Evolutionary conservation across 2,797 vertebrate genomes (phyloP).

Genomic region (Gastrophryne carolinensis): DNA sequence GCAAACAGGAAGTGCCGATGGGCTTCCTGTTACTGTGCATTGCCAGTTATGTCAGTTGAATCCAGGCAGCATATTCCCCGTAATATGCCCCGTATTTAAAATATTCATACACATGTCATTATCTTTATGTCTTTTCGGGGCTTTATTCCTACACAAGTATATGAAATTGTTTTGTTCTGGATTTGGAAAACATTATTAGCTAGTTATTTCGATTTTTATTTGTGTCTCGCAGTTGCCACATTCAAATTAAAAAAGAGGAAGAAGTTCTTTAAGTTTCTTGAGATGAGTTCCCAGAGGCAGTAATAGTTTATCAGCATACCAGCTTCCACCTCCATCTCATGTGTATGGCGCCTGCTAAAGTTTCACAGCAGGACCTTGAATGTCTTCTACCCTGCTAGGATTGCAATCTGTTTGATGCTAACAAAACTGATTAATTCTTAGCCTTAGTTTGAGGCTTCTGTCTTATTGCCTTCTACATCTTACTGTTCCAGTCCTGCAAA

Average conservation of each 20-base stretch:
- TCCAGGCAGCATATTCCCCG: too few relatives aligned
- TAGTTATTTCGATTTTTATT: conserved; percentile 41
- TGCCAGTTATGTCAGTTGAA: too few relatives aligned
- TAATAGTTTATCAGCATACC: conserved; percentile 65
- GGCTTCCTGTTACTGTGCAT: too few relatives aligned
- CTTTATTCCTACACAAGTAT: neutral
- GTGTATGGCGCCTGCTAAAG: conserved; percentile 55
- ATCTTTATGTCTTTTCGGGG: too few relatives aligned
- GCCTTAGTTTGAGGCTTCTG: conserved; percentile 56
- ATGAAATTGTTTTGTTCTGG: neutral
- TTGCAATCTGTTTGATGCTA: conserved; percentile 63
- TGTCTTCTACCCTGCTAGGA: conserved; percentile 62
- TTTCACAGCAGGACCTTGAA: conserved; percentile 60
- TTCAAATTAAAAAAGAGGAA: conserved; percentile 43
- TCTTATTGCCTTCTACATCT: conserved; percentile 55
- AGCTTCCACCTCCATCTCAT: conserved; percentile 62
- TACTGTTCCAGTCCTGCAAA: conserved; percentile 54
- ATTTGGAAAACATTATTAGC: conserved; percentile 26
- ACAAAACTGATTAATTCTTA: conserved; percentile 64
- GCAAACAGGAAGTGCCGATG: too few relatives aligned
- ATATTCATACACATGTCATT: too few relatives aligned
- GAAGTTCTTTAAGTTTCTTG: conserved; percentile 40
- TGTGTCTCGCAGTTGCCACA: conserved; percentile 45
- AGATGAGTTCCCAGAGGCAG: conserved; percentile 58
- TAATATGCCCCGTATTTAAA: too few relatives aligned